A percentile compares a stretch with the other conserved stretches of the same genome.
phyloP scores from a whole-genome alignment of 2,113 vertebrate genomes.

The Lepisosteus oculatus region DNA sequence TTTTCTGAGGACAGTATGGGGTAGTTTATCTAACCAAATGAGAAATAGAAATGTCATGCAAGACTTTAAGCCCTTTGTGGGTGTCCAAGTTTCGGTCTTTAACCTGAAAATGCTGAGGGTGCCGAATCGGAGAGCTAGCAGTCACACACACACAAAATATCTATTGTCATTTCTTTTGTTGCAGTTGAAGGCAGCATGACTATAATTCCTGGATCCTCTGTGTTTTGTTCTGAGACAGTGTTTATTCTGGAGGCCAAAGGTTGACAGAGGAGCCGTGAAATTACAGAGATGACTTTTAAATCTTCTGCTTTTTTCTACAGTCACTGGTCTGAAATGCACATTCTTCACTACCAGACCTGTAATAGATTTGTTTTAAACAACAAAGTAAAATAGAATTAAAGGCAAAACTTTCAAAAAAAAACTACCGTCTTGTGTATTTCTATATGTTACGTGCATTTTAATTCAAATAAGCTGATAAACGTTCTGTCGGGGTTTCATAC shows the following conservation, averaged over 20 bases:
- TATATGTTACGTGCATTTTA: not conserved
- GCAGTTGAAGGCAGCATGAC: slow-evolving; percentile 24
- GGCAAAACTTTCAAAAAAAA: slow-evolving; percentile 74
- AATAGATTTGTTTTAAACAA: slow-evolving; percentile 68
- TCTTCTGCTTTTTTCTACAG: slow-evolving; percentile 45
- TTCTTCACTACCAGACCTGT: slow-evolving; percentile 71
- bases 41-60: not conserved
- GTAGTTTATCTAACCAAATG: not conserved
- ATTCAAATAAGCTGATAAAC: not conserved
- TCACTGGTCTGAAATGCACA: slow-evolving; percentile 79
- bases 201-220: slow-evolving; percentile 43
- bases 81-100: slow-evolving; percentile 21
- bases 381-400: slow-evolving; percentile 55
- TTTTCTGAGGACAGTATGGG: not conserved
- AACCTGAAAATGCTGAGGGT: not conserved
- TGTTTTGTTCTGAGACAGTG: slow-evolving; percentile 39
- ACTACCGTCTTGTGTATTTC: slow-evolving; percentile 26
- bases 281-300: slow-evolving; percentile 55
- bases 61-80: slow-evolving; percentile 43
- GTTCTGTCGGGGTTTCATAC: too few relatives aligned
- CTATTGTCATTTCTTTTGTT: slow-evolving; percentile 31
- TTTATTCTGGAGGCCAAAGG: slow-evolving; percentile 64
- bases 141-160: slow-evolving; percentile 3
- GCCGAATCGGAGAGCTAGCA: not conserved
- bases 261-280: slow-evolving; percentile 55